Evolutionary conservation across 2,888 invertebrate genomes (phyloP).

Genomic region (Trilocha varians): DNA sequence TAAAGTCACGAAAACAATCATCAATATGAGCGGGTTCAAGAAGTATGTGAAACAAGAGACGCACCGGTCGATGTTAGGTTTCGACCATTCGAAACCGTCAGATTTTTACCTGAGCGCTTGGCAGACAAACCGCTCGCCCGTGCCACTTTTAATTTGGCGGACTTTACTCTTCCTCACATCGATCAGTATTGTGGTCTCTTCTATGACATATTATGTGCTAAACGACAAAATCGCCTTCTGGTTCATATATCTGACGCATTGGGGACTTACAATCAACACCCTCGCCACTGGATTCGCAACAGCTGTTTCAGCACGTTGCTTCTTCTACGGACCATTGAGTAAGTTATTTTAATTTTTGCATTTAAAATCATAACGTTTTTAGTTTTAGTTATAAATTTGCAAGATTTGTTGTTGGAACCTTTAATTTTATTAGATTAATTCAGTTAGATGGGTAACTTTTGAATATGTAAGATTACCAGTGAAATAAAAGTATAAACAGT

Average conservation of each 20-base stretch:
- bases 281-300: slow-evolving; percentile 44
- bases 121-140: slow-evolving; percentile 51
- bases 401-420: no score
- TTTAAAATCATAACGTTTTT: neutral
- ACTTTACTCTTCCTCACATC: slow-evolving; percentile 43
- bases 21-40: slow-evolving; percentile 46
- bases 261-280: slow-evolving; percentile 54
- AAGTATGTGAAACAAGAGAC: slow-evolving; percentile 48
- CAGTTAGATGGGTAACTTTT: no score
- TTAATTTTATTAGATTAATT: no score
- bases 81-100: slow-evolving; percentile 46
- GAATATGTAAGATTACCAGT: no score
- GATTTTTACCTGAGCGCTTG: slow-evolving; percentile 58
- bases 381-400: neutral
- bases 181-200: slow-evolving; percentile 42
- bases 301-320: slow-evolving; percentile 48
- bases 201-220: slow-evolving; percentile 37
- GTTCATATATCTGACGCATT: slow-evolving; percentile 72
- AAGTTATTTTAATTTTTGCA: slow-evolving; percentile 24
- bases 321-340: slow-evolving; percentile 55
- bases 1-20: slow-evolving; percentile 14
- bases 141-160: slow-evolving; percentile 52
- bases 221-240: slow-evolving; percentile 39
- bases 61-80: slow-evolving; percentile 35
- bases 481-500: no score